phyloP scores from a whole-genome alignment of 2,888 invertebrate species.

The Ophion ellenae region DNA sequence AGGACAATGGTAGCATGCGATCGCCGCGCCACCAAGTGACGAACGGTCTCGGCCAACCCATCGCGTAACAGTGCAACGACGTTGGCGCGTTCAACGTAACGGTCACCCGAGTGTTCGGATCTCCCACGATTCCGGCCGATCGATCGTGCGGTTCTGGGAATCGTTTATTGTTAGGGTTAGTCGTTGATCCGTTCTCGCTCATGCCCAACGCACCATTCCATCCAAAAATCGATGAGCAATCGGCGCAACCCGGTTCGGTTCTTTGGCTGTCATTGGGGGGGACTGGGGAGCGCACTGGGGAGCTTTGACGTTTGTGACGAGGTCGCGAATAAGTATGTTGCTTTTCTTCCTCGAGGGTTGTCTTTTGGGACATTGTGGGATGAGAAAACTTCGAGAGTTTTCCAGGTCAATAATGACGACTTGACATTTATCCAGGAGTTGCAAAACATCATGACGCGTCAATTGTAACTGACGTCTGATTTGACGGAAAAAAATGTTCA shows the following conservation, averaged over 20 bases:
- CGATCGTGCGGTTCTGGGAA: conserved; percentile 86
- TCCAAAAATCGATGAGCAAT: not conserved
- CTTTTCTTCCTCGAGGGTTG: not conserved
- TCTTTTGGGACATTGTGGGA: not conserved
- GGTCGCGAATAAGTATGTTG: not conserved
- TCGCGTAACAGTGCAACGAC: conserved; percentile 91
- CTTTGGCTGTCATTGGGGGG: no score
- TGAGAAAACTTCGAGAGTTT: not conserved
- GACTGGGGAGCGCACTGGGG: no score
- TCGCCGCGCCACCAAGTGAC: conserved; percentile 94
- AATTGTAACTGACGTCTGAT: no score
- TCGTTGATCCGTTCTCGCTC: conserved; percentile 1
- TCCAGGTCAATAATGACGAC: no score
- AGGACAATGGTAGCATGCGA: conserved; percentile 89
- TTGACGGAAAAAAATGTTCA: no score
- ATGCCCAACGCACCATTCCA: not conserved
- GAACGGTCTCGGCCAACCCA: conserved; percentile 91
- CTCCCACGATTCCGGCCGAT: conserved; percentile 89
- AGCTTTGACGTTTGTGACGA: not conserved
- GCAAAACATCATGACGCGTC: no score
- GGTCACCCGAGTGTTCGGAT: conserved; percentile 87
- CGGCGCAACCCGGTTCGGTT: no score
- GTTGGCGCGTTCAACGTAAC: conserved; percentile 90
- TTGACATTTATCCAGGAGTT: no score
- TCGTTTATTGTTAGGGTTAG: conserved; percentile 32